Evolutionary conservation across 2,797 vertebrate genomes (phyloP).

Genomic region (Protosalanx chinensis): DNA sequence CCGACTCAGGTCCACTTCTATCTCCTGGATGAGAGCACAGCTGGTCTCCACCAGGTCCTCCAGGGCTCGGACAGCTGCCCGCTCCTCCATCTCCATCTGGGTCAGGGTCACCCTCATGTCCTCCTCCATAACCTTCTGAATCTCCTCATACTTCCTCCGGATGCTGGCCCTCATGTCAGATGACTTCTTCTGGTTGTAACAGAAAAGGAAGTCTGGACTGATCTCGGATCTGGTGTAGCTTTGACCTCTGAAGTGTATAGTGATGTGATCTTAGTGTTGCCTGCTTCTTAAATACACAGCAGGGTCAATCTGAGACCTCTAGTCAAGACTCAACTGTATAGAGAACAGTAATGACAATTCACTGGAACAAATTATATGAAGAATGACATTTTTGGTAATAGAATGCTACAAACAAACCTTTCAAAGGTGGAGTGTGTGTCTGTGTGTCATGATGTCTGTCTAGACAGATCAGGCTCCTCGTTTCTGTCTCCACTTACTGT

Average conservation of each 20-base stretch:
- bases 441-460: background rate
- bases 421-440: too few species aligned
- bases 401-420: too few species aligned
- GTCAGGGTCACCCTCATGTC: slow-evolving; percentile 70
- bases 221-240: background rate
- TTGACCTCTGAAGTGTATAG: background rate
- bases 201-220: background rate
- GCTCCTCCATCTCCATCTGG: slow-evolving; percentile 74
- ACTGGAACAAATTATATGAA: too few species aligned
- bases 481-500: slow-evolving; percentile 45
- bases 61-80: slow-evolving; percentile 62
- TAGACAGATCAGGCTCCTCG: background rate
- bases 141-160: slow-evolving; percentile 69
- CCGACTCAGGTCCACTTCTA: slow-evolving; percentile 69
- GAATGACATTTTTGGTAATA: too few species aligned
- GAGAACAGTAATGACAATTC: too few species aligned
- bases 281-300: too few species aligned
- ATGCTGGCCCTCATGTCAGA: slow-evolving; percentile 64
- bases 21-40: slow-evolving; percentile 69
- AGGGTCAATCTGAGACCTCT: too few species aligned
- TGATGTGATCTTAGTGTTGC: too few species aligned
- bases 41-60: slow-evolving; percentile 71
- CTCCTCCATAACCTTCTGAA: slow-evolving; percentile 69
- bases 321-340: too few species aligned
- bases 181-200: slow-evolving; percentile 64